Base-by-base conservation (phyloP, 2,113 vertebrate genomes). In the zebrafish (Danio rerio) region DNA sequence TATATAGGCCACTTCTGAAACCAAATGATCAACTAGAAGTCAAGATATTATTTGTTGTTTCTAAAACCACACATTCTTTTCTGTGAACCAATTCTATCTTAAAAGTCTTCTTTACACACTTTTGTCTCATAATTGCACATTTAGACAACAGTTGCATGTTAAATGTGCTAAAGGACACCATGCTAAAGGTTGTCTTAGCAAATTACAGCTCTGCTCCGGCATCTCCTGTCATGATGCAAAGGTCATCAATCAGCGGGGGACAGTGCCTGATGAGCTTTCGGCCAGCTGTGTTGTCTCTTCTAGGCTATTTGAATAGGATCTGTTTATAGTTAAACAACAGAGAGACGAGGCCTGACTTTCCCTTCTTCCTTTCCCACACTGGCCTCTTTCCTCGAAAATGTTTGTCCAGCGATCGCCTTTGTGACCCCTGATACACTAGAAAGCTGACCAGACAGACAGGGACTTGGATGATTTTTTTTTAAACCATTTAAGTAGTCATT, bases 221-320 rank as follows among this genome's bases (percentile, higher is more conserved):
- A 84, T 80, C 42, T 47, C 16, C 11, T 79, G n/a, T 68, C 58
- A 13, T 42, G 21, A 62, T 79, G 10, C 77, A 86, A 88, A 86
- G 84, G 86, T 90, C 81, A 80, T 90, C 81, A 89, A 89, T 92
- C 92, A 91, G 82, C 77, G 63, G 82, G 84, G 45, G 73, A 49
- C 2, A 7, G 78, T 78, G 62, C 82, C 59, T 82, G 84, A 86
- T 88, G 83, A 88, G 66, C 68, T 85, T 87, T 90, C n/a, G 21
- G 87, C 84, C 87, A 66, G 78, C 18, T 58, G 83, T 11, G 62
- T 84, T 76, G 81, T 89, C 86, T 80, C 11, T 45, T 80, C 79
- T 20, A 10, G 3, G 68, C 65, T 71, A 15, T 88, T 86, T 86
- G 70, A 85, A 81, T 89, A 83, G 78, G 73, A 86, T 89, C 83